Base-by-base conservation (phyloP, 2,113 vertebrate species). In the Ceyx margarethae region DNA sequence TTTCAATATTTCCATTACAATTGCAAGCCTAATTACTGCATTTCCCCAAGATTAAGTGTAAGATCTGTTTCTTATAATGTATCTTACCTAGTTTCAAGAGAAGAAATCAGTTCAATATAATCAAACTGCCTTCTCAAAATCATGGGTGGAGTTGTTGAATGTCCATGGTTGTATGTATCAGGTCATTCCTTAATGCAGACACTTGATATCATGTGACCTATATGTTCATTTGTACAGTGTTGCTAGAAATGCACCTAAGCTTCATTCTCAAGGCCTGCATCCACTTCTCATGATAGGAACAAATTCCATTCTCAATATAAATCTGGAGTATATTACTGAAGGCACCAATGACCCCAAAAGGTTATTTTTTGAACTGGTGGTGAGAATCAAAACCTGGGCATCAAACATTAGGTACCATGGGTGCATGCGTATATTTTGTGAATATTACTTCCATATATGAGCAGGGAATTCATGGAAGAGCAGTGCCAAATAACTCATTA, bases 11-110 rank as follows among this genome's bases (percentile, higher is more conserved):
- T 91, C 91, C 51, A 72, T 76, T 90, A 87, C 76, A 93, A 35
- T 82, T 95, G 87, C 51, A 93, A 90, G 95, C 75, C 95, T 91
- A 95, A 95, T 95, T 96, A 90, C 79, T 91, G 71, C 17, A 60
- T 92, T 93, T 95, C 75, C 87, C 54, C 33, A 81, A 84, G 88
- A 89, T 69, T 87, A 85, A 91, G 64, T 68, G 78, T 56, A 17
- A 42, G 8, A 9, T 72, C 81, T 85, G 7, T 85, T 94, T 95
- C 94, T 96, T 90, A 91, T 79, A 74, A 89, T 90, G 58, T 85
- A 90, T 66, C 58, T 80, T 87, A 79, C 76, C 91, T 96, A 95
- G 90, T 93, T 97, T 94, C 71, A 92, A 94, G 83, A 85, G 83
- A 94, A 81, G 66, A 74, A 85, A 89, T 82, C 89, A 86, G 91